Conservation (phyloP, 2,113 vertebrate species). For the Meles meles region DNA sequence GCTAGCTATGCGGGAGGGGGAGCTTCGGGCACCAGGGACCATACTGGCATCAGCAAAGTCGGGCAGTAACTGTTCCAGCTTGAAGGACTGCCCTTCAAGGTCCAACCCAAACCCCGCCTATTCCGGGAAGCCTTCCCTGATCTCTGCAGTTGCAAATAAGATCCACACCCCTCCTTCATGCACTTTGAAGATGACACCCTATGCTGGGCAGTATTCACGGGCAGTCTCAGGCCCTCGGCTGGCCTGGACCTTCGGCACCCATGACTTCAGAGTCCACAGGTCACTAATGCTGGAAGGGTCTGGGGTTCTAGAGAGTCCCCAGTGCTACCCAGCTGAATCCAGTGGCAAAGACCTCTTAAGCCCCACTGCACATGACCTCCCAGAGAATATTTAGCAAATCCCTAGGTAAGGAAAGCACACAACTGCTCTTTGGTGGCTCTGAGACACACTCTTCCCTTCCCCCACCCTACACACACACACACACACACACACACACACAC, state of each 20-base stretch:
- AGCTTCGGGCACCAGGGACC: background rate
- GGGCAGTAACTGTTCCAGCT: background rate
- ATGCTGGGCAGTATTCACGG: background rate
- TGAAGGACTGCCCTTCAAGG: constrained; percentile 54
- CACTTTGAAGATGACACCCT: background rate
- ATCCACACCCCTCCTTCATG: constrained; percentile 44
- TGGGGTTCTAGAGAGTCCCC: background rate
- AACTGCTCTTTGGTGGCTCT: background rate
- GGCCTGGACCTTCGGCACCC: background rate
- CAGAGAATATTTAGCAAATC: background rate
- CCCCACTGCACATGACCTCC: background rate
- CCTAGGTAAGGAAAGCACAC: background rate
- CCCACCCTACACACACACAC: background rate
- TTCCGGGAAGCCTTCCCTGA: constrained; percentile 40
- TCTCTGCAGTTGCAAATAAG: background rate
- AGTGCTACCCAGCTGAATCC: background rate
- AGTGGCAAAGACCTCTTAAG: background rate
- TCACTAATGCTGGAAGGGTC: background rate
- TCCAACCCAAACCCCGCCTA: constrained; percentile 22
- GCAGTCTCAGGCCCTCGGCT: background rate
- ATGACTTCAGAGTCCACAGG: constrained; percentile 13
- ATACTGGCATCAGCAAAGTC: constrained; percentile 43
- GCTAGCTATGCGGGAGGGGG: constrained; percentile 22
- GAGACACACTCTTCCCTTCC: background rate
- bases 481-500: background rate